Base-by-base conservation (phyloP, 2,797 vertebrate genomes). In the Fistularia tabacaria region DNA sequence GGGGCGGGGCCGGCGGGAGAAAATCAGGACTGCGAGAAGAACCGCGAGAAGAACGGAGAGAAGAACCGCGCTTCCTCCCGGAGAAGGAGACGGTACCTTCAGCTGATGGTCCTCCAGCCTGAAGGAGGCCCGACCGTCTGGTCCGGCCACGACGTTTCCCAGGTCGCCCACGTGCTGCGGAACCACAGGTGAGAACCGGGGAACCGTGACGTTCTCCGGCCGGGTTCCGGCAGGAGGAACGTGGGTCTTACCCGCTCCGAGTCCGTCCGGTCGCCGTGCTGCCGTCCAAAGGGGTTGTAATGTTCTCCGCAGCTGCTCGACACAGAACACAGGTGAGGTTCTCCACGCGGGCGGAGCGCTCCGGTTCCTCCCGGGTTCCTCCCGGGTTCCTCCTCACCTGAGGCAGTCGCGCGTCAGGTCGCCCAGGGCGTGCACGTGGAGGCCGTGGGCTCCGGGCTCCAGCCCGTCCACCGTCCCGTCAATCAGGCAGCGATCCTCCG, bases 401-500 rank as follows among this genome's bases (percentile, higher is more conserved):
- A 68, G 76, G 59, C 93, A 96, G 65, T 90, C 84, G 25, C 10
- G 64, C 0, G 93, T 95, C 46, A 96, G 85, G 64, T 98, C 94
- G 0, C 95, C 95, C 1, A 93, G 89, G 7, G 89, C 76, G 71
- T 97, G 94, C 13, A 98, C 79, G 0, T 97, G 95, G 42, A 97
- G 86, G 15, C 93, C 95, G 1, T 98, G 95, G 0, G 74, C 62
- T 3, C 95, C 95, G 0, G 95, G 92, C 8, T 81, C 72, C 73
- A 97, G 69, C 3, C 95, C 93, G 0, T 95, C 93, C 0, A 98
- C 56, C 15, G 92, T 93, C 8, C 95, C 95, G 0, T 98, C 95
- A 0, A 98, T 93, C 51, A 97, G 49, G 69, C 95, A 97, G 0
- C 65, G 60, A 0, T 85, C 70, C 4, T 87, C 76, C 0, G 89